Conservation (phyloP, 2,113 vertebrate genomes). For the Myotis yumanensis region DNA sequence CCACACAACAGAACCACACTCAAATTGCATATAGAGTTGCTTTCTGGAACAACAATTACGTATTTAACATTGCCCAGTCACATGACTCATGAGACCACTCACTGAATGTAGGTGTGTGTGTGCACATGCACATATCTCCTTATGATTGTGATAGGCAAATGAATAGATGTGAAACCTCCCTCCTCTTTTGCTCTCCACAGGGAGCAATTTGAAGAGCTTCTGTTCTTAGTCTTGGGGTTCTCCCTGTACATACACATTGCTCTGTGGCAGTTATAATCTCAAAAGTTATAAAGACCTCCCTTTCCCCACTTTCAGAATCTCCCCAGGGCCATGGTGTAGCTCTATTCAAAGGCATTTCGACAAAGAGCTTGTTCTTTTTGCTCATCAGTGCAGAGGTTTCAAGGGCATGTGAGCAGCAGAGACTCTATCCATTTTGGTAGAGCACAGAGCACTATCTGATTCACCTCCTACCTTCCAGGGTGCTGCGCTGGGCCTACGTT, state of each 20-base stretch:
- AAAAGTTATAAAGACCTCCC: not conserved
- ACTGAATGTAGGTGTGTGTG: no score
- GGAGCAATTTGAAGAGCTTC: not conserved
- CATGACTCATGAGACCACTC: not conserved
- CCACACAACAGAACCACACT: not conserved
- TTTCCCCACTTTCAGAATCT: not conserved
- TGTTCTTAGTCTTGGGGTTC: not conserved
- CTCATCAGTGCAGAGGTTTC: not conserved
- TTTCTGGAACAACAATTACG: not conserved
- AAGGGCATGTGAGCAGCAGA: not conserved
- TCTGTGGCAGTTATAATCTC: not conserved
- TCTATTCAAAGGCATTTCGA: not conserved
- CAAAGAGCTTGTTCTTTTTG: not conserved
- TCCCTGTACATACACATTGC: not conserved
- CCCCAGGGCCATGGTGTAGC: not conserved
- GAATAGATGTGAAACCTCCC: not conserved
- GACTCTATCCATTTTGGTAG: not conserved
- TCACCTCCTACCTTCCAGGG: not conserved
- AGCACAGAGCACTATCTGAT: not conserved
- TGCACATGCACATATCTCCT: not conserved
- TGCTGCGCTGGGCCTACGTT: not conserved
- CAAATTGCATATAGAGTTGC: not conserved
- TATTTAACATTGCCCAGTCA: not conserved
- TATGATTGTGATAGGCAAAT: not conserved
- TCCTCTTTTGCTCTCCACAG: not conserved